Base-by-base conservation (phyloP, 2,113 vertebrate species). In the Aviceda subcristata region DNA sequence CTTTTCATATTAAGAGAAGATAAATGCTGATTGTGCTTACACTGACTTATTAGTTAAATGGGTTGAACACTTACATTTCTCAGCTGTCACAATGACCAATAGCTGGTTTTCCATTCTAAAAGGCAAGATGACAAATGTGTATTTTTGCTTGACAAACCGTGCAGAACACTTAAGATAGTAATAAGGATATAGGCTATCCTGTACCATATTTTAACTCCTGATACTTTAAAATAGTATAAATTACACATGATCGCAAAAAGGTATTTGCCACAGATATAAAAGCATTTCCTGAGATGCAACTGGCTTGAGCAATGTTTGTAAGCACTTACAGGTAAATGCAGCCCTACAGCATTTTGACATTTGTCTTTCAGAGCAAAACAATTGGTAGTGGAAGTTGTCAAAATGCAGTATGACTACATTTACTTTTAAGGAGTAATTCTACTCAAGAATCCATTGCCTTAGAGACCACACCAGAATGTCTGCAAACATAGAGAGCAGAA, bases 281-380 rank as follows among this genome's bases (percentile, higher is more conserved):
- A 93, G 15, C 36, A 50, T 77, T 93, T 95, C 45, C 45, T 9
- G 2, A 68, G 45, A 41, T 89, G 76, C 76, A 53, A 4, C 36
- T 72, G 56, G 38, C 34, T 94, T 89, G 56, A 89, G 60, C 43
- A 50, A 68, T 43, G 15, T 82, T 66, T 79, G 38, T 38, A 79
- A 92, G 71, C 69, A 62, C 36, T 92, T 87, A 19, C 22, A 91
- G 66, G 81, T 84, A 89, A 92, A 82, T 85, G n/a, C 48, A 83
- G 14, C 59, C 34, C 51, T 91, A 60, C 51, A 63, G 43, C 9
- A 76, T 92, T 94, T 87, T 95, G 91, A 48, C 41, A 45, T 87
- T 86, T 84, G 82, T 92, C 75, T 97, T 94, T 89, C 67, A 86
- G 48, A 89, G 45, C 12, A 73, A 76, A 97, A 66, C 48, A 94